Conservation (phyloP, 2,888 invertebrate species). For the Molanna angustata region DNA sequence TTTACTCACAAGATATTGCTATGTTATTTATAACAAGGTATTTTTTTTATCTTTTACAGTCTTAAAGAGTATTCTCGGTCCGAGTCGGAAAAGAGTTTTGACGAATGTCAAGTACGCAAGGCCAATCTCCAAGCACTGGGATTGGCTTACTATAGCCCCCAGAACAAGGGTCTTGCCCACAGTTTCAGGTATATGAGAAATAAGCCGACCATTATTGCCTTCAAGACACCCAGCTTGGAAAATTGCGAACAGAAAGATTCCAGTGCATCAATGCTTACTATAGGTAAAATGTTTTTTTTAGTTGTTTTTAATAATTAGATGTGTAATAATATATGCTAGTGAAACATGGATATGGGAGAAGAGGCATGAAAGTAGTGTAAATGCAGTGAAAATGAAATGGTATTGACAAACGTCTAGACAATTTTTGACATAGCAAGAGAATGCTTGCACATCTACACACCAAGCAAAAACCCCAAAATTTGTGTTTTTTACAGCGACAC, state of each 20-base stretch:
- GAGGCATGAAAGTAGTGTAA: too few species aligned
- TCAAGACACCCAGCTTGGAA: conserved; percentile 79
- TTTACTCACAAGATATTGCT: background rate
- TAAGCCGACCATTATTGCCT: conserved; percentile 85
- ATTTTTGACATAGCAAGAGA: too few species aligned
- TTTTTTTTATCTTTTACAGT: conserved; percentile 43
- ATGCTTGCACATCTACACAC: too few species aligned
- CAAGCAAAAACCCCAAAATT: too few species aligned
- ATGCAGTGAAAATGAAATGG: too few species aligned
- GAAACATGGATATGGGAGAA: too few species aligned
- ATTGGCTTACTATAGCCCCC: conserved; percentile 69
- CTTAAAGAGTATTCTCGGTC: conserved; percentile 70
- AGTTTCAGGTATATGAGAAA: conserved; percentile 88
- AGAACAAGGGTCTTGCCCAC: conserved; percentile 76
- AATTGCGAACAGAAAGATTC: conserved; percentile 60
- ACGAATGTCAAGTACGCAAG: conserved; percentile 62
- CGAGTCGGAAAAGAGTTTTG: conserved; percentile 76
- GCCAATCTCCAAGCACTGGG: conserved; percentile 65
- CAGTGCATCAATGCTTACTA: conserved; percentile 56
- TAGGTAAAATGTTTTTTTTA: conserved; percentile 45
- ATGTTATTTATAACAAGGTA: background rate
- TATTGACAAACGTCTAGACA: too few species aligned
- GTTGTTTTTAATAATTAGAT: background rate
- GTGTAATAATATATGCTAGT: too few species aligned
- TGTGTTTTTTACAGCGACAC: too few species aligned